Conservation (phyloP, 2,797 vertebrate species). For the Diceros bicornis region DNA sequence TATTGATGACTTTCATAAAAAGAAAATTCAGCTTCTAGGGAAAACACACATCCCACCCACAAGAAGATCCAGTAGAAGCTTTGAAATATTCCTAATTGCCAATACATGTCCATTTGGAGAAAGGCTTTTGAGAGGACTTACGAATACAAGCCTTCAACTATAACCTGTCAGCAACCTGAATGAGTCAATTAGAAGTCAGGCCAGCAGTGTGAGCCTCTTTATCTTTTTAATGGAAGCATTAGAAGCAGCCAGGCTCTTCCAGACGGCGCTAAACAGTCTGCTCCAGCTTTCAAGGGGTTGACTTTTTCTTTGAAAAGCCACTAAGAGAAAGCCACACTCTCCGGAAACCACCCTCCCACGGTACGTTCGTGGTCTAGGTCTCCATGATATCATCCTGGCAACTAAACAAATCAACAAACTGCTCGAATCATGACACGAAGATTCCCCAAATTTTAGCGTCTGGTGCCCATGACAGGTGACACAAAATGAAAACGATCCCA, state of each 20-base stretch:
- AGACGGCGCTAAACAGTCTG: neutral
- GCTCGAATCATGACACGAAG: too few species aligned
- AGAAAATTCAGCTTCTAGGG: slow-evolving; percentile 52
- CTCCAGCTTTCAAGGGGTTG: neutral
- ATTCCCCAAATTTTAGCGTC: neutral
- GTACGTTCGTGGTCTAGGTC: neutral
- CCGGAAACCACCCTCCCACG: neutral
- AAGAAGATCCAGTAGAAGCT: neutral
- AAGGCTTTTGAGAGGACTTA: neutral
- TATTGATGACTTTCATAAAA: slow-evolving; percentile 51
- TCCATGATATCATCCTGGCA: neutral
- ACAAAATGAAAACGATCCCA: neutral
- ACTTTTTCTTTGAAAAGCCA: neutral
- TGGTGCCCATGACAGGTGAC: neutral
- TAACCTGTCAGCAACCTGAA: neutral
- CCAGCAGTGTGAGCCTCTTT: neutral
- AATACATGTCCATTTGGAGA: neutral
- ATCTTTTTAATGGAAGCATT: too few species aligned
- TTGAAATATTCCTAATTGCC: neutral
- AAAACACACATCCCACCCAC: neutral
- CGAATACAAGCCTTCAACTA: rapidly evolving
- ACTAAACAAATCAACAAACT: neutral
- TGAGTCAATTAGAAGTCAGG: neutral
- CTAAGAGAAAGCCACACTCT: neutral
- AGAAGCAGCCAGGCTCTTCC: neutral